Conservation (phyloP, 2,888 invertebrate species). For the Heteromyza rotundicornis region DNA sequence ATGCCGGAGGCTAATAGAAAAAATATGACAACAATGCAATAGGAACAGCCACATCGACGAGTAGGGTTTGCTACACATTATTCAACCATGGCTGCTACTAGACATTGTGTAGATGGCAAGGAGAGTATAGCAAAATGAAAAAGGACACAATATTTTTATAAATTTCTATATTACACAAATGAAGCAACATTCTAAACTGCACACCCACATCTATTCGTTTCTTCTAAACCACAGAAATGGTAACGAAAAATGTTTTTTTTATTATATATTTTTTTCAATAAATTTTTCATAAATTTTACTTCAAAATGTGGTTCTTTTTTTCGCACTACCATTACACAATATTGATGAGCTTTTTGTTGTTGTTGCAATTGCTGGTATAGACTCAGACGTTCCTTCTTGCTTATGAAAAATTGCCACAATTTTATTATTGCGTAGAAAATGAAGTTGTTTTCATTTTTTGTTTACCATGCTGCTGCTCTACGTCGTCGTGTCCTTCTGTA, state of each 20-base stretch:
- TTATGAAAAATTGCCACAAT: constrained; percentile 14
- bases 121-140: too few species aligned
- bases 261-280: background rate
- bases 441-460: background rate
- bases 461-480: background rate
- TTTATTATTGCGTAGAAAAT: constrained; percentile 6
- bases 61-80: background rate
- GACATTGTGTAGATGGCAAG: background rate
- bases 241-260: background rate
- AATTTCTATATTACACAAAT: too few species aligned
- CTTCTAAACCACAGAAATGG: background rate
- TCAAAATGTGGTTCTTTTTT: background rate
- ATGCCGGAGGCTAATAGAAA: constrained; percentile 25
- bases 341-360: constrained; percentile 17
- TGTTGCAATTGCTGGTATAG: too few species aligned
- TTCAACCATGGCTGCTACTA: background rate
- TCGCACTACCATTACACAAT: constrained; percentile 6
- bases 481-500: background rate
- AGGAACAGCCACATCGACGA: background rate
- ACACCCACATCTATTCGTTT: too few species aligned
- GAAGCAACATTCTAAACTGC: too few species aligned
- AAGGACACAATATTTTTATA: background rate
- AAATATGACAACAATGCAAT: background rate
- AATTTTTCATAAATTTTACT: too few species aligned
- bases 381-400: too few species aligned